Percentiles rank a stretch among this genome's conserved stretches.
These are phyloP conservation scores for Acanthornis magna DNA, from an alignment of 2,797 vertebrate genomes.

Conservation along the genomic window DNA sequence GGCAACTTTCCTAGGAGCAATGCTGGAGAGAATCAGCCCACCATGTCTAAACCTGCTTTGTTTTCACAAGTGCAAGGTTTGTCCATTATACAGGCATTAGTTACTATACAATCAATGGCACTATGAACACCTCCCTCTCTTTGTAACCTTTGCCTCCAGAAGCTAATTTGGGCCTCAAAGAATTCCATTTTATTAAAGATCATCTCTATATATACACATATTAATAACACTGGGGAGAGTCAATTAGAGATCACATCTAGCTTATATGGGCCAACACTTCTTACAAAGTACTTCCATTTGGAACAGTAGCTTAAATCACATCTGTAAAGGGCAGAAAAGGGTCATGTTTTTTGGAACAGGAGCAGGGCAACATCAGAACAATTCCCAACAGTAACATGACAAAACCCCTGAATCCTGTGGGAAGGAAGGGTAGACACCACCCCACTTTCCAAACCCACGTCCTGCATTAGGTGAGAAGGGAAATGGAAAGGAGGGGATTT, in stretches of 20 bases:
- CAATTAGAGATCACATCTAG: not conserved
- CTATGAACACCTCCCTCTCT: not conserved
- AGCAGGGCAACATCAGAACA: not conserved
- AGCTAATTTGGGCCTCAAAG: not conserved
- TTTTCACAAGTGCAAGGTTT: slow-evolving; percentile 19
- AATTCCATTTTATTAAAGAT: not conserved
- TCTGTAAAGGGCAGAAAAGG: not conserved
- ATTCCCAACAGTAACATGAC: not conserved
- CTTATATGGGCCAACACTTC: slow-evolving; percentile 21
- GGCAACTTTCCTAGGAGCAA: not conserved
- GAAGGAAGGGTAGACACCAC: not conserved
- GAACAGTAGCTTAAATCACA: not conserved
- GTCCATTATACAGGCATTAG: not conserved
- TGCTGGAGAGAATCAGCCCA: not conserved
- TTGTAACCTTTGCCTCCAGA: not conserved
- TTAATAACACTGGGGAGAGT: not conserved
- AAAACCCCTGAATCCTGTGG: not conserved
- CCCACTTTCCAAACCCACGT: not conserved
- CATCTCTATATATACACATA: slow-evolving; percentile 18
- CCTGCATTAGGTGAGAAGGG: not conserved
- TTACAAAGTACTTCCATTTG: not conserved
- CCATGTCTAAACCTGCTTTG: not conserved
- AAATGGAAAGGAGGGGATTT: not conserved
- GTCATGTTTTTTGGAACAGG: not conserved
- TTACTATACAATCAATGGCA: not conserved